Conservation (phyloP, 2,113 vertebrate genomes). For the Solea solea region DNA sequence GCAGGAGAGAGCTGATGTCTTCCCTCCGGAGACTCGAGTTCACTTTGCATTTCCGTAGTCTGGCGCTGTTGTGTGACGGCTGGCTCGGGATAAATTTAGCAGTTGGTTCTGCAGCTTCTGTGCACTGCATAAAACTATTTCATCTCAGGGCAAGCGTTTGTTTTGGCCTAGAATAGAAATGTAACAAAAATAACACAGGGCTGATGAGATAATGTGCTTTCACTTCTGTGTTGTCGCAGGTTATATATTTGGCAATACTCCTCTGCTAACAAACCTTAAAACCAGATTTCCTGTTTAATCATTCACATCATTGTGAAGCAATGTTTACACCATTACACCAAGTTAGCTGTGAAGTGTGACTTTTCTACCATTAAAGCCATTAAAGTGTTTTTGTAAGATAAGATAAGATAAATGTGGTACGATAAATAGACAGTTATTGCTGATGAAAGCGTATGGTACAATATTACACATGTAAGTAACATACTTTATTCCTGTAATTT, state of each 20-base stretch:
- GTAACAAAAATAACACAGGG: not conserved
- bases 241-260: conserved; percentile 7
- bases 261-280: not conserved
- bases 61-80: conserved; percentile 6
- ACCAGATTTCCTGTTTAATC: not conserved
- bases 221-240: not conserved
- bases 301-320: not conserved
- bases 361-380: too few relatives aligned
- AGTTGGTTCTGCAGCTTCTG: conserved; percentile 1
- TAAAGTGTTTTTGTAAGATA: too few relatives aligned
- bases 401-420: too few relatives aligned
- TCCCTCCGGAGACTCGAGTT: not conserved
- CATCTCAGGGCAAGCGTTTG: conserved; percentile 1
- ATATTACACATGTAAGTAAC: too few relatives aligned
- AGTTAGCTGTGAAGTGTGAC: too few relatives aligned
- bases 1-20: not conserved
- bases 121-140: conserved; percentile 11
- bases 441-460: too few relatives aligned
- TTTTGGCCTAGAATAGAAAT: conserved; percentile 36
- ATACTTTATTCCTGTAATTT: conserved; percentile 44
- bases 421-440: too few relatives aligned
- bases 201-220: conserved; percentile 1
- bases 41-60: not conserved
- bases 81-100: conserved; percentile 36
- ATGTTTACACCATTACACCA: too few relatives aligned